phyloP scores from a whole-genome alignment of 2,888 invertebrate species.

The Autographa pulchrina region DNA sequence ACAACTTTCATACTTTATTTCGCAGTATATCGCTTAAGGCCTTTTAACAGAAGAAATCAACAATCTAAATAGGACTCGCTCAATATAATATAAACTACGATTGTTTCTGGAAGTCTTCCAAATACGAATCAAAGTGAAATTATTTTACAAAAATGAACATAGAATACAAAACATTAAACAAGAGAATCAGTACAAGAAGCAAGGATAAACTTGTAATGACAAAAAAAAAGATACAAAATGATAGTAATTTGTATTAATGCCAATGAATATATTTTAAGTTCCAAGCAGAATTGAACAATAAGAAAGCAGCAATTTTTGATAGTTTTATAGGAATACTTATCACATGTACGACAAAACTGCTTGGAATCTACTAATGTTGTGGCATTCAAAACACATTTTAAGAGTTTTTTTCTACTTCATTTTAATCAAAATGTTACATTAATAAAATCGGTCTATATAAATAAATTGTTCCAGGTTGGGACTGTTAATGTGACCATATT shows the following conservation, averaged over 20 bases:
- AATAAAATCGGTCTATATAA: neutral
- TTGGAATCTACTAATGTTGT: neutral
- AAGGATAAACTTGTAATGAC: constrained; percentile 4
- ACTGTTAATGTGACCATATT: neutral
- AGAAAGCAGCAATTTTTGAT: neutral
- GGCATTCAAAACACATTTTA: neutral
- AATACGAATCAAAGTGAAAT: constrained; percentile 24
- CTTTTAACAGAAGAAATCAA: constrained; percentile 58
- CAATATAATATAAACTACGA: constrained; percentile 41
- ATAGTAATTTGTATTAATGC: neutral
- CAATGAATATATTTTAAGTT: neutral
- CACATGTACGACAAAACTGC: neutral
- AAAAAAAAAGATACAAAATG: neutral
- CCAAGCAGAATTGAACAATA: neutral
- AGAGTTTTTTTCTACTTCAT: neutral
- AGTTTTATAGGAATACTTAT: neutral
- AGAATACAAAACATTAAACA: constrained; percentile 30
- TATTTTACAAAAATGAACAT: constrained; percentile 44
- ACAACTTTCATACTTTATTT: constrained; percentile 63
- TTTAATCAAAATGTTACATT: neutral
- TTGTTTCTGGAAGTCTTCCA: constrained; percentile 32
- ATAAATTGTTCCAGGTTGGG: neutral
- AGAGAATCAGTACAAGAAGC: constrained; percentile 2
- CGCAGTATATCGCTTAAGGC: constrained; percentile 57
- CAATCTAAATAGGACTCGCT: constrained; percentile 54